Evolutionary conservation across 2,797 vertebrate species (phyloP), one percentile per base, ranked within the genome.

Genomic region (Pseudochromis fuscus): DNA sequence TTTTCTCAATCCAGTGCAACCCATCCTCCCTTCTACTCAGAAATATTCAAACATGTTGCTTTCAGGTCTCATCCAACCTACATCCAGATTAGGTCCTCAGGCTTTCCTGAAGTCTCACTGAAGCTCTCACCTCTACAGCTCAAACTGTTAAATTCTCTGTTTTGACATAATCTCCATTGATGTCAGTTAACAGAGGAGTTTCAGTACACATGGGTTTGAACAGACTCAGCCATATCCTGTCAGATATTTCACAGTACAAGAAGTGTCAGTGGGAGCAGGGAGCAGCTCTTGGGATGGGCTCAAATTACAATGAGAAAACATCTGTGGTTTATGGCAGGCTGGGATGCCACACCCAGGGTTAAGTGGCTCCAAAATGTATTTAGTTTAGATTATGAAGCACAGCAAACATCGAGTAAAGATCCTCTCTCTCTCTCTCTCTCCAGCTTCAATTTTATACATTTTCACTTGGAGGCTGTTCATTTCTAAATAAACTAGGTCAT

Each of bases 291-390:
- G 64, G 30, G 60, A 49, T 56, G 64, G 62, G 59, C 55, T 77
- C 73, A 24, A 4, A 59, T 80, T 85, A 72, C 73, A 61, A 45
- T 44, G 49, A 67, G 57, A 67, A 73, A 68, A 73, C 69, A 72
- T 60, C 49, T 81, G 75, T 56, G 67, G 68, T 87, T 83, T 83
- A 70, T 51, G n/a, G 52, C 56, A 42, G 75, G 56, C 62, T 70
- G 65, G 50, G 55, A 55, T 21, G 35, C 57, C 72, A 79, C 76
- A 62, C 73, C 79, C 57, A 2, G 7, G 31, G 18, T 52, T 44
- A 55, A 49, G 52, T 46, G 57, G 44, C 30, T 65, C 53, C 46
- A 72, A 75, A 44, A 60, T 52, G 18, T 40, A 28, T 61, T 80
- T 30, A 64, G 28, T 16, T 23, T 38, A 5, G 33, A 72, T 35